Evolutionary conservation across 2,888 invertebrate genomes (phyloP), one percentile per base, ranked within the genome.

Genomic region (Leucophenga montana): DNA sequence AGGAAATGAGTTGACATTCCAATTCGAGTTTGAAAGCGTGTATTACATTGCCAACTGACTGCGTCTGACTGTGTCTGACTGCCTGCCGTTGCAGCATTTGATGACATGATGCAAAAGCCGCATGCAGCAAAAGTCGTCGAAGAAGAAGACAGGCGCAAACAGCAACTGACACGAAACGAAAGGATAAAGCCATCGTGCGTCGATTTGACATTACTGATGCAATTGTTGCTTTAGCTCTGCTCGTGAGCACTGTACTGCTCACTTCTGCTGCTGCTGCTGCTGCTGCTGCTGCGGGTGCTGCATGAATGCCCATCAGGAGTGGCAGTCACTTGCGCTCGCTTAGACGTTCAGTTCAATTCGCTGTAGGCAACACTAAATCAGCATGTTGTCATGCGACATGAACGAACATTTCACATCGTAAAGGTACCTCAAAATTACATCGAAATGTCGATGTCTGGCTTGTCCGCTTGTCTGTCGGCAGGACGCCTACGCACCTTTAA

Each of bases 321-420:
- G 2, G 27, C 27, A 27, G 27, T 4, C 27, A 27, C 3, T 27
- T 27, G 27, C 27, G 27, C 27, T 27, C 11, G 39, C 39, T 5
- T 39, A 39, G 9, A 39, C 39, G 11, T 39, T 39, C 11, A 3
- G 39, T 39, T 8, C 39, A 39, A 39, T 39, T 39, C 39, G 61
- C 48, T 48, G 14, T n/a, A 64, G 48, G 46, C 62, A 46, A 46
- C 46, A 48, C 22, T 64, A 64, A 64, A 64, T 64, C 62, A 64
- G 62, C 62, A 64, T 64, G 62, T 64, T 64, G 62, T 64, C 62
- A 64, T 64, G 62, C 62, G 46, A 64, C 62, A 64, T 64, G 62
- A 20, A 18, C 50, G 61, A 20, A 46, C 62, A 22, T n/a, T 20
- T 64, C 16, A 39, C 33, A 64, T 64, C 46, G 62, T n/a, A 57